Base-by-base conservation (phyloP, 2,113 vertebrate species). In the Pungitius pungitius region DNA sequence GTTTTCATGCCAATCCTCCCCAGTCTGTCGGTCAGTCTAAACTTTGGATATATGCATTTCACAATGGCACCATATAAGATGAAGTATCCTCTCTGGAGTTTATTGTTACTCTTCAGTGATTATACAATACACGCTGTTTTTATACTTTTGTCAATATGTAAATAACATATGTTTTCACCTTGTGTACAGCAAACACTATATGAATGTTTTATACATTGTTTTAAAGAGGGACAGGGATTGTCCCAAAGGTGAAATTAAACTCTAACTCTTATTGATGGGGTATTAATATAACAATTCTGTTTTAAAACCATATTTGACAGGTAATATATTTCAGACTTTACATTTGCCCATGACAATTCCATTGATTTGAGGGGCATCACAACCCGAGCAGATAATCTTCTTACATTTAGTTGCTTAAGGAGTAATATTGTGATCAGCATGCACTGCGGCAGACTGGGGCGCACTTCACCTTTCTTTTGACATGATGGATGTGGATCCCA, bases 401-500 rank as follows among this genome's bases (percentile, higher is more conserved):
- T 84, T 82, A 83, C 73, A 82, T 88, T 82, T 78, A 79, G 73
- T 85, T 86, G 77, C 82, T 78, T 10, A 69, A 83, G 78, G 77
- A 88, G 82, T 55, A 81, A 87, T 89, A 81, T 62, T 74, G 54
- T 84, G 88, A 92, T 91, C 85, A 89, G 85, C 86, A 89, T 88
- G 81, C 89, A 67, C 42, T 81, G 82, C 24, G 64, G 88, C n/a
- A n/a, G n/a, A 85, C 69, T 69, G 76, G 69, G 72, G 81, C 68
- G 51, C 77, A 76, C 84, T 63, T 85, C 83, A 88, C 88, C 81
- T 87, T 80, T 89, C 85, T 78, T 80, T 65, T 78, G 59, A 54
- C 78, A 78, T 92, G 91, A 92, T 92, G 86, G 89, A 92, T 92
- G 89, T 87, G 86, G 70, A 43, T 86, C 60, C 77, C 43, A 66